These are phyloP conservation scores for Malurus cyaneus DNA, from an alignment of 2,113 vertebrate genomes.

Conservation along the genomic window DNA sequence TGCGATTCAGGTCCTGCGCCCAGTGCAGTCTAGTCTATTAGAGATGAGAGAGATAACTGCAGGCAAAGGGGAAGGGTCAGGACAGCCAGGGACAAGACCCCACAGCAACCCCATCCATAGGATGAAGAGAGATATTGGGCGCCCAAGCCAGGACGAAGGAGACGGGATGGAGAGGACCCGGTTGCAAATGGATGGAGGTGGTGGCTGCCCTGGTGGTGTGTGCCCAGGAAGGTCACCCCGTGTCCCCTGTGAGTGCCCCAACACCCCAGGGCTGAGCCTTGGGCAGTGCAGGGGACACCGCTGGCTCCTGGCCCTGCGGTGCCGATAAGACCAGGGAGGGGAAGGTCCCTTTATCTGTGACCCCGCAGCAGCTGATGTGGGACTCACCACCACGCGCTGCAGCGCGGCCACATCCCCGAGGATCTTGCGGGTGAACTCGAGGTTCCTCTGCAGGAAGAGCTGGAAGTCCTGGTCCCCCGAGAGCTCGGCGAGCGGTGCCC, in stretches of 20 bases:
- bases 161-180: not conserved
- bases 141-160: not conserved
- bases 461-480: conserved; percentile 69
- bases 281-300: not conserved
- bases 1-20: too few relatives aligned
- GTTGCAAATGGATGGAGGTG: rapidly evolving
- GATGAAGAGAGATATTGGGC: too few relatives aligned
- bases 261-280: not conserved
- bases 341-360: not conserved
- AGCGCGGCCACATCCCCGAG: conserved; percentile 65
- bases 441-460: conserved; percentile 69
- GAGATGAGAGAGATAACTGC: too few relatives aligned
- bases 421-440: conserved; percentile 79
- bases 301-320: not conserved
- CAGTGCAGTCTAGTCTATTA: too few relatives aligned
- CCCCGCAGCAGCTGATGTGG: not conserved
- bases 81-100: rapidly evolving
- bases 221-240: rapidly evolving
- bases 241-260: not conserved
- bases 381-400: conserved; percentile 65
- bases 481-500: conserved; percentile 64
- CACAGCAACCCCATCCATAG: rapidly evolving
- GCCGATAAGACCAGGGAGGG: not conserved
- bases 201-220: rapidly evolving
- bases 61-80: too few relatives aligned